phyloP scores from a whole-genome alignment of 2,113 vertebrate species.

The Argyrosomus japonicus region DNA sequence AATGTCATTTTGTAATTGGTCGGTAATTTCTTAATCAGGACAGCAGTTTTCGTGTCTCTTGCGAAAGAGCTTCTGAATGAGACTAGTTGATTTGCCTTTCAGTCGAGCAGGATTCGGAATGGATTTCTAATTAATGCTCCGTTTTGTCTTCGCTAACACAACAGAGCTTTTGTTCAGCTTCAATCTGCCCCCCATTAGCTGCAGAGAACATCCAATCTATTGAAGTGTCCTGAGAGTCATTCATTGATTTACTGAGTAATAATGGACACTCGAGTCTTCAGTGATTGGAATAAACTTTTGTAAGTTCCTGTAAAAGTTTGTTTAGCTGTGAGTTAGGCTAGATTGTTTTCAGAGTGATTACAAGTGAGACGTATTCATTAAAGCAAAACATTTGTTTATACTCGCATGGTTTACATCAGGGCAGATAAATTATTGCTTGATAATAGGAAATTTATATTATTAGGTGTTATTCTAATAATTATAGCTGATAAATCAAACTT shows the following conservation, averaged over 20 bases:
- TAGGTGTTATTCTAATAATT: too few relatives aligned
- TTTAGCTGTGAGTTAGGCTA: background rate
- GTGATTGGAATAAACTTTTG: background rate
- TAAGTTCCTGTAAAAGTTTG: background rate
- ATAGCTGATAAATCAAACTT: too few relatives aligned
- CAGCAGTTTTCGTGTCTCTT: background rate
- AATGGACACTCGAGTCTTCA: background rate
- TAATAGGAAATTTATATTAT: too few relatives aligned
- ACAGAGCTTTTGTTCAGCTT: constrained; percentile 29
- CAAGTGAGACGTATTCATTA: background rate
- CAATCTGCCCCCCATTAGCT: constrained; percentile 9
- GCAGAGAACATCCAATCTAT: constrained; percentile 28
- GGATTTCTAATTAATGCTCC: constrained; percentile 15
- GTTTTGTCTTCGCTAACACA: constrained; percentile 9
- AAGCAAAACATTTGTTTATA: background rate
- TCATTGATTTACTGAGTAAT: constrained; percentile 26
- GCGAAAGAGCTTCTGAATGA: background rate
- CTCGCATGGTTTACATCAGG: too few relatives aligned
- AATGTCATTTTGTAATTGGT: background rate
- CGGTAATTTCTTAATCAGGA: background rate
- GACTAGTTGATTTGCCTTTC: background rate
- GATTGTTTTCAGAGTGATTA: background rate
- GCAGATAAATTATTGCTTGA: too few relatives aligned
- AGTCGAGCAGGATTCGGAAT: background rate
- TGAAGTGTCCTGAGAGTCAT: constrained; percentile 6